Evolutionary conservation across 2,888 invertebrate species (phyloP).

Genomic region (Parelbella ahira): DNA sequence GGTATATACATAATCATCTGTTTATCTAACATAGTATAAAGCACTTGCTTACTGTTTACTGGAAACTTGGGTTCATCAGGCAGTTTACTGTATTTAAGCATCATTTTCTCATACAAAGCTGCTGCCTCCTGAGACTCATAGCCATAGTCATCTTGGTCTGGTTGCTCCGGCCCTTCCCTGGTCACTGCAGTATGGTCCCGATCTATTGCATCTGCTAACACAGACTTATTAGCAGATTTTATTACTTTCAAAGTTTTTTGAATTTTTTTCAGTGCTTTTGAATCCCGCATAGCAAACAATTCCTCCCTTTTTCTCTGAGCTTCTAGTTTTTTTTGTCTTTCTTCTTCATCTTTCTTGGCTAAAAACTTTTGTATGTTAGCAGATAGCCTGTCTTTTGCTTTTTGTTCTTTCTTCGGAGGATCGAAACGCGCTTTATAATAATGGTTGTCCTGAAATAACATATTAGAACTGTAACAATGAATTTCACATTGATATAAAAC

Average conservation of each 20-base stretch:
- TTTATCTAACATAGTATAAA: no score
- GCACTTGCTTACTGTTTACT: constrained; percentile 56
- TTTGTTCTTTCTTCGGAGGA: constrained; percentile 90
- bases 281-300: constrained; percentile 83
- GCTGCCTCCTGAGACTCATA: constrained; percentile 92
- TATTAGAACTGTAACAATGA: not conserved
- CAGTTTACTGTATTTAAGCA: constrained; percentile 88
- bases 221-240: constrained; percentile 94
- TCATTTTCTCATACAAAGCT: constrained; percentile 90
- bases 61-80: constrained; percentile 87
- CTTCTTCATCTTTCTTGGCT: constrained; percentile 90
- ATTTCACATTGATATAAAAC: not conserved
- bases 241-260: constrained; percentile 91
- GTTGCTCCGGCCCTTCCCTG: constrained; percentile 86
- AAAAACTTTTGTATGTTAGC: constrained; percentile 91
- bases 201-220: constrained; percentile 89
- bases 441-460: constrained; percentile 54
- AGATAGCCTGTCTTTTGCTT: constrained; percentile 84
- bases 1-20: no score
- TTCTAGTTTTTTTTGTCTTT: constrained; percentile 82
- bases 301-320: constrained; percentile 84
- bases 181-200: constrained; percentile 88
- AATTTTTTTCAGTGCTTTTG: constrained; percentile 87
- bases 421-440: constrained; percentile 90
- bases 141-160: constrained; percentile 95